Base-by-base conservation (phyloP, 2,888 invertebrate species). In the Nomada lathburiana region DNA sequence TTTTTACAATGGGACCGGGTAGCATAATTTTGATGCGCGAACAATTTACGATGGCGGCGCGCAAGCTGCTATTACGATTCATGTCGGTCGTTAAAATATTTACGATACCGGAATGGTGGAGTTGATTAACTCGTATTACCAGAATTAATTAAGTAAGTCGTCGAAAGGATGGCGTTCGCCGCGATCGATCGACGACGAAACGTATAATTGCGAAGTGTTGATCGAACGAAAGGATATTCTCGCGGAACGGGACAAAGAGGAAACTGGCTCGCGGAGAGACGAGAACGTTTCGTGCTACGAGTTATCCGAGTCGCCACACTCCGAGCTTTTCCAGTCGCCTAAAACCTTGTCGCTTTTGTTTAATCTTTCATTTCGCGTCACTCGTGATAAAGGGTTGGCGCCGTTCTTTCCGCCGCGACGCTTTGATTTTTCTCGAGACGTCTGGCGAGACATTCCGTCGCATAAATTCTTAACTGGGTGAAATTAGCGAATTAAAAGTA, bases 401-500 rank as follows among this genome's bases (percentile, higher is more conserved):
- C 47, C 71, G 86, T 82, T 82, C 84, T 80, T 87, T 83, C 77
- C 76, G 65, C 88, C 89, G 89, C 90, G 89, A 88, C 87, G 91
- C 93, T 93, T 93, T 93, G 93, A 93, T 93, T 93, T 93, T 92
- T 93, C 93, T 90, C 89, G 90, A 90, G 90, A 89, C 90, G 90
- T 90, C 86, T 85, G 89, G 84, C 86, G 83, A 87, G 84, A 89
- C 90, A 88, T 92, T 92, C 90, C 90, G 88, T 88, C 89, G 89
- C 90, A 93, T 94, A 92, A 94, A 94, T 94, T 93, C 92, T 93
- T 93, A 93, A 94, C 90, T 89, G 90, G 91, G 90, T 88, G 90
- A 93, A 93, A 93, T 93, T 92, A 93, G 91, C 92, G 92, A 92
- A 93, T 93, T 93, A 93, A 93, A 93, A 92, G 91, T 90, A 88